Evolutionary conservation across 1,140 invertebrate genomes (phyloP).

Genomic region (Nasonia giraulti): DNA sequence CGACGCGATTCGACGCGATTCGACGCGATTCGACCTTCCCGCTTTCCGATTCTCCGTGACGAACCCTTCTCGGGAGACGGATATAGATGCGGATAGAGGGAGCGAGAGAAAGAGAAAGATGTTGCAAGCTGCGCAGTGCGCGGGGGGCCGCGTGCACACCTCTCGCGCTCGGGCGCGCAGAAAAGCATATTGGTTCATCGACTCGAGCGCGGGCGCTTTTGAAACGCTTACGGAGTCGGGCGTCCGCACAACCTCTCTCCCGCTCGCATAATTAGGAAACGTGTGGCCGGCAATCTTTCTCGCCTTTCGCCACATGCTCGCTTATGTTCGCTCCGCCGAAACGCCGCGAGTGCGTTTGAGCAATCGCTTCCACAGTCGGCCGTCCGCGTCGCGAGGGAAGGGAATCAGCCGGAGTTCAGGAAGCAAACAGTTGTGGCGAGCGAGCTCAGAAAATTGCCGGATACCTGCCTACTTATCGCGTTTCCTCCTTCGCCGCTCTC

Average conservation of each 20-base stretch:
- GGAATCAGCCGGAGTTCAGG: slow-evolving; percentile 4
- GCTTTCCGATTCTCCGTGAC: too few relatives aligned
- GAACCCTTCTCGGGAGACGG: too few relatives aligned
- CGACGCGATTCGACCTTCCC: too few relatives aligned
- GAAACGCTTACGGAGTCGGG: too few relatives aligned
- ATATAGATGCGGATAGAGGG: too few relatives aligned
- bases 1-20: too few relatives aligned
- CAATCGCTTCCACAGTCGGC: background rate
- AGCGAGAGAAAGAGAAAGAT: too few relatives aligned
- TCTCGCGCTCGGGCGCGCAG: slow-evolving; percentile 50
- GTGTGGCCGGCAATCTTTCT: slow-evolving; percentile 54
- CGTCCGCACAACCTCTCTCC: background rate
- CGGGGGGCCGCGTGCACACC: background rate
- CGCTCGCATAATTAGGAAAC: slow-evolving; percentile 70
- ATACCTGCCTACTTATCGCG: slow-evolving; percentile 32
- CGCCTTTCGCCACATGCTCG: slow-evolving; percentile 43
- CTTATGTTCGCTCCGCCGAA: slow-evolving; percentile 26
- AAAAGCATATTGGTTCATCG: slow-evolving; percentile 73
- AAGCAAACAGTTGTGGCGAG: slow-evolving; percentile 30
- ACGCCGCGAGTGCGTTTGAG: slow-evolving; percentile 24
- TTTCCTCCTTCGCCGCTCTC: slow-evolving; percentile 16
- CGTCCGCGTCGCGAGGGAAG: too few relatives aligned
- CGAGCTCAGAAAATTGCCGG: slow-evolving; percentile 24
- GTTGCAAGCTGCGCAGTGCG: too few relatives aligned
- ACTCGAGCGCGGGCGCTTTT: slow-evolving; percentile 63